Evolutionary conservation across 1,140 invertebrate genomes (phyloP).

Genomic region (Drosophila bocqueti): DNA sequence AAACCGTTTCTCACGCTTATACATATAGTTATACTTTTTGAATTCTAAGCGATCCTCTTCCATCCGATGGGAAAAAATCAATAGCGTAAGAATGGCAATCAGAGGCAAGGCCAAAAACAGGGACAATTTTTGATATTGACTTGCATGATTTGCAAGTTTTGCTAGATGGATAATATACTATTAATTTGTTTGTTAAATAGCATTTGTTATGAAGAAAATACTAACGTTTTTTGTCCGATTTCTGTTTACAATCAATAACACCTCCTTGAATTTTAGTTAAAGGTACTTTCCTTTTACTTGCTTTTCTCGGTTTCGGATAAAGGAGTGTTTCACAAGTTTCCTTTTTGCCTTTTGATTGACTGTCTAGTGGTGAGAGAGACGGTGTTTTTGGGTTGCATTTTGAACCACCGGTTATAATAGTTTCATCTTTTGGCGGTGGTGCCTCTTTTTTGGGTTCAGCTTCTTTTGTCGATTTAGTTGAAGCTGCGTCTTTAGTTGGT

Average conservation of each 20-base stretch:
- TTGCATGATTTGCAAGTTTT: neutral
- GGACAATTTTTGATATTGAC: slow-evolving; percentile 35
- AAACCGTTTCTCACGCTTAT: slow-evolving; percentile 89
- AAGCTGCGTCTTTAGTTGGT: neutral
- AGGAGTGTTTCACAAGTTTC: neutral
- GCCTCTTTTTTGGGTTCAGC: neutral
- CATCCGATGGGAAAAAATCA: slow-evolving; percentile 27
- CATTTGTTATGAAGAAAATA: neutral
- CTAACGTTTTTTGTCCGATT: neutral
- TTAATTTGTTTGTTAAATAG: neutral
- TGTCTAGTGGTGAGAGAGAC: accelerated
- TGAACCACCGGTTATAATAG: neutral
- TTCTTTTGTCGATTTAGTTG: neutral
- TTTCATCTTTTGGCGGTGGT: neutral
- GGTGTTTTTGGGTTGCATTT: neutral
- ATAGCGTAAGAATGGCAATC: slow-evolving; percentile 37
- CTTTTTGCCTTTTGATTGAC: neutral
- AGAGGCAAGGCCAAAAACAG: slow-evolving; percentile 40
- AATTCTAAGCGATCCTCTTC: slow-evolving; percentile 87
- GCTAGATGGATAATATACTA: neutral
- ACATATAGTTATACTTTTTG: slow-evolving; percentile 89
- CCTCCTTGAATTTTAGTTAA: slow-evolving; percentile 10
- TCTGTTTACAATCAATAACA: neutral
- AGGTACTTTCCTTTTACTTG: neutral
- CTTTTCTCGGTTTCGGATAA: neutral